Evolutionary conservation across 2,797 vertebrate species (phyloP).

Genomic region (Telmatherina bonti): DNA sequence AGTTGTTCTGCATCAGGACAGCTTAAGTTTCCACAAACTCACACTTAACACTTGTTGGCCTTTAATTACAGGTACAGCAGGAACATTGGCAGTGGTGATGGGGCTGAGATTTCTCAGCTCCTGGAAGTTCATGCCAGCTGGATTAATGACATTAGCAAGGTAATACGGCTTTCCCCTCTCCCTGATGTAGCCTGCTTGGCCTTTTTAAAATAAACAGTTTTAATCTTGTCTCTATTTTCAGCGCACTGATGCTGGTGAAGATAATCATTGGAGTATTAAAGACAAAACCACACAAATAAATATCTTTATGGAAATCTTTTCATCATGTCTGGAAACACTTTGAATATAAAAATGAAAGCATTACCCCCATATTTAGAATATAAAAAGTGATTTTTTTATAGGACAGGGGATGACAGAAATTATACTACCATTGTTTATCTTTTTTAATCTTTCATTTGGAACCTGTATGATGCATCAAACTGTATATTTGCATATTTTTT

Average conservation of each 20-base stretch:
- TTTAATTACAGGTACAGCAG: constrained; percentile 83
- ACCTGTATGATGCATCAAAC: not conserved
- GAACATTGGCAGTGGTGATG: constrained; percentile 89
- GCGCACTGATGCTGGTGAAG: constrained; percentile 89
- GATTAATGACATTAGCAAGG: constrained; percentile 90
- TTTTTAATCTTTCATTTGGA: not conserved
- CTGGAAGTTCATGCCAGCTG: constrained; percentile 93
- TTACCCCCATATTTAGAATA: not conserved
- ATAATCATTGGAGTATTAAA: constrained; percentile 79
- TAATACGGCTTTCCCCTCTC: constrained; percentile 44
- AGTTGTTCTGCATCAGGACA: not conserved
- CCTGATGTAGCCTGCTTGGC: not conserved
- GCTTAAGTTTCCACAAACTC: constrained; percentile 3
- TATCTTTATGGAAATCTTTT: not conserved
- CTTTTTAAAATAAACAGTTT: not conserved
- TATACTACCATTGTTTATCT: not conserved
- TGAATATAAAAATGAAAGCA: not conserved
- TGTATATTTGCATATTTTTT: not conserved
- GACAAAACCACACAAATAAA: constrained; percentile 71
- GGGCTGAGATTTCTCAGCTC: constrained; percentile 91
- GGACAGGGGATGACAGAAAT: too few relatives aligned
- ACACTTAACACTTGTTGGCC: not conserved
- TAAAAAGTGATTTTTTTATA: too few relatives aligned
- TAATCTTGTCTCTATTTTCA: constrained; percentile 62
- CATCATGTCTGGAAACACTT: not conserved